Conservation (phyloP, 1,140 invertebrate genomes). For the Drosophila tsacasi region DNA sequence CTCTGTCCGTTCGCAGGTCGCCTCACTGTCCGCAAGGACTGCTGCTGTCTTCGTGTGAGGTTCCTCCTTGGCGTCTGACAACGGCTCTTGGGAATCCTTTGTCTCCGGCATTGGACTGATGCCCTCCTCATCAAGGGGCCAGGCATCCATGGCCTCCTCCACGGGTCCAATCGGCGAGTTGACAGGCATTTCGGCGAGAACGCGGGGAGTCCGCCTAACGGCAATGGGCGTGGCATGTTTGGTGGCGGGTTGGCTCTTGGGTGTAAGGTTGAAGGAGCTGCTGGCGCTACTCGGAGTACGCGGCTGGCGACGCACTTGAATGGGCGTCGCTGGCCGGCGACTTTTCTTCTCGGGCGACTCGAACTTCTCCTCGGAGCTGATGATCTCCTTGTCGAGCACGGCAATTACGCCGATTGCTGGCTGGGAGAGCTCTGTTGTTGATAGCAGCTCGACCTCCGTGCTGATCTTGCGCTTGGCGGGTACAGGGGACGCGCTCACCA, state of each 20-base stretch:
- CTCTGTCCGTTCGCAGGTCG: constrained; percentile 85
- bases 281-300: constrained; percentile 68
- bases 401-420: constrained; percentile 30
- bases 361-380: constrained; percentile 80
- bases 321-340: constrained; percentile 69
- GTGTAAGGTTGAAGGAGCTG: constrained; percentile 41
- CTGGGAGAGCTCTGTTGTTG: constrained; percentile 24
- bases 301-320: constrained; percentile 70
- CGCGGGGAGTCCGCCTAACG: constrained; percentile 71
- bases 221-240: constrained; percentile 78
- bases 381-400: constrained; percentile 77
- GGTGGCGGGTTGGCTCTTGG: constrained; percentile 43
- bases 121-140: constrained; percentile 83
- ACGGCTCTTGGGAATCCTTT: constrained; percentile 3
- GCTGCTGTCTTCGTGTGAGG: constrained; percentile 45
- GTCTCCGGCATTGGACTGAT: constrained; percentile 19
- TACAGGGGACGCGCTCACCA: constrained; percentile 5
- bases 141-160: constrained; percentile 47
- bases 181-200: constrained; percentile 48
- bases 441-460: constrained; percentile 20
- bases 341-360: constrained; percentile 79
- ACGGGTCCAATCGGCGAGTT: constrained; percentile 84
- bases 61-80: constrained; percentile 55
- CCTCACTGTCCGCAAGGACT: constrained; percentile 80
- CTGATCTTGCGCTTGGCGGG: constrained; percentile 52